Percentiles rank a stretch among this genome's conserved stretches.
Evolutionary conservation across 2,797 vertebrate species (phyloP).

Genomic region (Muscicapa comitata): DNA sequence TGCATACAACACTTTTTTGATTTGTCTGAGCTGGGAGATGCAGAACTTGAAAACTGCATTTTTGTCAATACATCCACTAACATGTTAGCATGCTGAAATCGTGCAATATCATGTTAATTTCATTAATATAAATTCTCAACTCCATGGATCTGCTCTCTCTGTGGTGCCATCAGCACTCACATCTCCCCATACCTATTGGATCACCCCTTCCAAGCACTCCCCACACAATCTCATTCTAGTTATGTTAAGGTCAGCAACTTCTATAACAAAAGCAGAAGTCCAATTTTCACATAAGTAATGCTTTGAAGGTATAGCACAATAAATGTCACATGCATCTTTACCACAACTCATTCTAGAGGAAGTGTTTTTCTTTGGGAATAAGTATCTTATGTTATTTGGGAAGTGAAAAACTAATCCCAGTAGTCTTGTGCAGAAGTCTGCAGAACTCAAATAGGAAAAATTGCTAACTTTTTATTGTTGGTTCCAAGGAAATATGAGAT

Average conservation of each 20-base stretch:
- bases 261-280: background rate
- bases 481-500: background rate
- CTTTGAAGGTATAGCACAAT: background rate
- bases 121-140: background rate
- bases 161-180: background rate
- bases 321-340: conserved; percentile 10
- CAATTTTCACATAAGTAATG: background rate
- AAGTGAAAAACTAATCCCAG: conserved; percentile 1
- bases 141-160: background rate
- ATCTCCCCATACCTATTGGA: background rate
- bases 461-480: background rate
- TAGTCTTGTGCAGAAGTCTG: background rate
- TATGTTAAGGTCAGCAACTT: background rate
- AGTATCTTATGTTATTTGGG: background rate
- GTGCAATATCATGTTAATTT: background rate
- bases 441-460: background rate
- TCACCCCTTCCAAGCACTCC: background rate
- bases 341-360: background rate
- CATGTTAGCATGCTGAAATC: background rate
- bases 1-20: background rate
- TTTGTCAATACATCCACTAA: background rate
- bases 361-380: background rate
- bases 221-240: background rate
- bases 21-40: background rate
- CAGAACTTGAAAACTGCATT: background rate